Conservation (phyloP, 2,888 invertebrate species). For the Drosophila pegasa region DNA sequence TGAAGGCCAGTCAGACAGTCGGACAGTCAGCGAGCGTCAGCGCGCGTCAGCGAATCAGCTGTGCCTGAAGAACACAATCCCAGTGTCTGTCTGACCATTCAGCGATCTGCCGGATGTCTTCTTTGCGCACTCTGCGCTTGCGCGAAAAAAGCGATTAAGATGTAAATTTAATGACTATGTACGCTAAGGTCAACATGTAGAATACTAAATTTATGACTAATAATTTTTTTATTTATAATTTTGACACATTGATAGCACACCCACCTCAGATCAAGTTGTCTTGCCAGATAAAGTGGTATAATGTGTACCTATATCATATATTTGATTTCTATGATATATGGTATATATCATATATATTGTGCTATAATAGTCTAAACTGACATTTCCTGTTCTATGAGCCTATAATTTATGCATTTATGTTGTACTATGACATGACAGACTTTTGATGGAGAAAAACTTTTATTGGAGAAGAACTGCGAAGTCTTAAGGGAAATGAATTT, state of each 20-base stretch:
- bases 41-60: constrained; percentile 30
- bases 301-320: neutral
- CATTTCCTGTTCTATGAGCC: constrained; percentile 41
- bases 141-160: constrained; percentile 67
- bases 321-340: no score
- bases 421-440: constrained; percentile 23
- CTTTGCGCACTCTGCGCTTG: constrained; percentile 33
- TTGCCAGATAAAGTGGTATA: neutral
- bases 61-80: constrained; percentile 48
- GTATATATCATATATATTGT: neutral
- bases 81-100: constrained; percentile 43
- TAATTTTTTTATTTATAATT: constrained; percentile 43
- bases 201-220: constrained; percentile 61
- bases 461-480: neutral
- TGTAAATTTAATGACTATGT: constrained; percentile 72
- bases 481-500: neutral
- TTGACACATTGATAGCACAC: constrained; percentile 45
- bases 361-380: neutral
- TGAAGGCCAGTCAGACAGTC: constrained; percentile 52
- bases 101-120: constrained; percentile 72
- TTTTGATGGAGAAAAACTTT: constrained; percentile 1
- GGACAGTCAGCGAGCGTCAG: neutral
- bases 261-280: constrained; percentile 5
- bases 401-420: neutral
- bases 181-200: constrained; percentile 32